phyloP scores from a whole-genome alignment of 2,113 vertebrate genomes.

The Chionodraco myersi region DNA sequence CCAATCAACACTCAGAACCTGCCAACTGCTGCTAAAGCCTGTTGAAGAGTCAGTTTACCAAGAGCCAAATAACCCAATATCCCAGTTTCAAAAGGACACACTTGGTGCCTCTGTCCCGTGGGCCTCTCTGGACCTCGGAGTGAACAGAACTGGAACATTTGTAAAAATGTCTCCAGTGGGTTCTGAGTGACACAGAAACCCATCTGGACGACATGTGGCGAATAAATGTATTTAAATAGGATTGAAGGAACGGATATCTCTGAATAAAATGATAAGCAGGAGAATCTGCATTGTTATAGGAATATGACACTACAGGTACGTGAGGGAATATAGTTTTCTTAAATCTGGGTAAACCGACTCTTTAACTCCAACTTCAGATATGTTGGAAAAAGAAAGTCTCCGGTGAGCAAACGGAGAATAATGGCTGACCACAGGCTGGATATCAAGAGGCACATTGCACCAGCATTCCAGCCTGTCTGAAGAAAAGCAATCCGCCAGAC shows the following conservation, averaged over 20 bases:
- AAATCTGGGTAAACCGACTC: neutral
- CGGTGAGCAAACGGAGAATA: neutral
- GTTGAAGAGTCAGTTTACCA: neutral
- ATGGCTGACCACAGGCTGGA: neutral
- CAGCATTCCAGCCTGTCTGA: neutral
- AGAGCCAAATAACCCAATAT: neutral
- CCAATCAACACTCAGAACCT: neutral
- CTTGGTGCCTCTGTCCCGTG: neutral
- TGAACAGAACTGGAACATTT: neutral
- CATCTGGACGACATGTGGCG: neutral
- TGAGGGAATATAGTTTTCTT: neutral
- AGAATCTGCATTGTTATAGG: neutral
- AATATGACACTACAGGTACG: neutral
- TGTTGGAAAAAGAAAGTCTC: neutral
- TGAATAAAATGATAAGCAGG: neutral
- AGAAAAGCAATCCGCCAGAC: neutral
- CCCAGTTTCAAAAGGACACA: neutral
- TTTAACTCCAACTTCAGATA: neutral
- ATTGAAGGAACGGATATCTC: neutral
- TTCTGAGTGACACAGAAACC: neutral
- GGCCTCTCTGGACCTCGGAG: neutral
- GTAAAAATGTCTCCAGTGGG: neutral
- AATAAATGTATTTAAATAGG: neutral
- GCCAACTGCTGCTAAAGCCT: neutral
- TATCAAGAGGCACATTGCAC: neutral